phyloP scores from a whole-genome alignment of 2,888 invertebrate genomes.

The Euphydryas editha region DNA sequence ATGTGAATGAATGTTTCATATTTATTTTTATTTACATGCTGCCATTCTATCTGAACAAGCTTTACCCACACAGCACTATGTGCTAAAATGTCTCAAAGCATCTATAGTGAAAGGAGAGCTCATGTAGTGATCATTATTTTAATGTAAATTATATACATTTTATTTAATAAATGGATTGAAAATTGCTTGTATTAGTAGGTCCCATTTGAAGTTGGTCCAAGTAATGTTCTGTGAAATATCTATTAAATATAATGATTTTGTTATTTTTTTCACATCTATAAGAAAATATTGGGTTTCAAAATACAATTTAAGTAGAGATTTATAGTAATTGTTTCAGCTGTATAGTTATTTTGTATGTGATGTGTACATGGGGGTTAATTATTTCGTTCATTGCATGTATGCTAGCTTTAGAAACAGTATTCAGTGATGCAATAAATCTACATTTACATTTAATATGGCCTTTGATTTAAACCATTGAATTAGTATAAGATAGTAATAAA shows the following conservation, averaged over 20 bases:
- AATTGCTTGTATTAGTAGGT: too few relatives aligned
- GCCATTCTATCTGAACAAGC: too few relatives aligned
- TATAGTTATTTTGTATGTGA: conserved; percentile 62
- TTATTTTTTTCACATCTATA: conserved; percentile 15
- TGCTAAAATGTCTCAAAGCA: too few relatives aligned
- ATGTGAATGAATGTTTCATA: conserved; percentile 14
- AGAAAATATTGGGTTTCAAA: conserved; percentile 13
- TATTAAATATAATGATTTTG: not conserved
- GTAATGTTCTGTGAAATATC: too few relatives aligned
- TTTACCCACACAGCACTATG: too few relatives aligned
- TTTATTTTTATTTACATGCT: too few relatives aligned
- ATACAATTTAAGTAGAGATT: conserved; percentile 21
- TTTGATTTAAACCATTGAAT: conserved; percentile 17
- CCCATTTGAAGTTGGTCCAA: too few relatives aligned
- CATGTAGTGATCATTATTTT: too few relatives aligned
- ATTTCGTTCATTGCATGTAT: conserved; percentile 68
- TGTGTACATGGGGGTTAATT: conserved; percentile 52
- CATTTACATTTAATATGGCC: conserved; percentile 48
- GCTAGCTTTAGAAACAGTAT: conserved; percentile 77
- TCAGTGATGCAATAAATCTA: conserved; percentile 80
- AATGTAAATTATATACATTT: too few relatives aligned
- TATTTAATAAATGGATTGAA: too few relatives aligned
- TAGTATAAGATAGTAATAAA: too few relatives aligned
- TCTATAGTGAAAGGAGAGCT: too few relatives aligned
- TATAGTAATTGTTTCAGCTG: conserved; percentile 55